Conservation (phyloP, 2,113 vertebrate genomes). For the Tor tambroides region DNA sequence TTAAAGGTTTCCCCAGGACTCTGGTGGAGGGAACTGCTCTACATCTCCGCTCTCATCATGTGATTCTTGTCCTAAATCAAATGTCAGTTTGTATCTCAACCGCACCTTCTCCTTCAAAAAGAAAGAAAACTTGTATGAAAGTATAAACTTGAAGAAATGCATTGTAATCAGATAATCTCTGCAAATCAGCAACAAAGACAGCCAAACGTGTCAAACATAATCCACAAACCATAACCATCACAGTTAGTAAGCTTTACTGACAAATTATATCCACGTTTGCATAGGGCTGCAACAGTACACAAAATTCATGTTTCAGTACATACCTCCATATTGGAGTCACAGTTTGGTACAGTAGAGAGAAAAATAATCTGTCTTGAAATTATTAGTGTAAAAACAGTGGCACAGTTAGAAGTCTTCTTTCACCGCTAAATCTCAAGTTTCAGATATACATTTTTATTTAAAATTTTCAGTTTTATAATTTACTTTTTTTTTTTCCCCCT, state of each 20-base stretch:
- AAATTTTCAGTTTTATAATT: too few relatives aligned
- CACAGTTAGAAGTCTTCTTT: not conserved
- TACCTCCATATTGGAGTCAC: not conserved
- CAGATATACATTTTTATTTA: too few relatives aligned
- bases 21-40: slow-evolving; percentile 92
- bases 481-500: too few relatives aligned
- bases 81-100: slow-evolving; percentile 93
- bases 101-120: slow-evolving; percentile 90
- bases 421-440: not conserved
- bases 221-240: too few relatives aligned
- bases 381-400: not conserved
- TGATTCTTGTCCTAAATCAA: slow-evolving; percentile 86
- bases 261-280: not conserved
- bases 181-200: not conserved
- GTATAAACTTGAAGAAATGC: not conserved
- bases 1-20: slow-evolving; percentile 91
- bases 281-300: not conserved
- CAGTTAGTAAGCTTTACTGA: too few relatives aligned
- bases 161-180: not conserved
- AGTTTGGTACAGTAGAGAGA: not conserved
- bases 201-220: too few relatives aligned
- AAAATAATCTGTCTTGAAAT: not conserved
- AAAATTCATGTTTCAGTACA: not conserved
- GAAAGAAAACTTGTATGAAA: not conserved
- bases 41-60: slow-evolving; percentile 93